Percentiles rank a stretch among this genome's conserved stretches.
phyloP scores from a whole-genome alignment of 1,140 invertebrate genomes.

The Bombus breviceps region DNA sequence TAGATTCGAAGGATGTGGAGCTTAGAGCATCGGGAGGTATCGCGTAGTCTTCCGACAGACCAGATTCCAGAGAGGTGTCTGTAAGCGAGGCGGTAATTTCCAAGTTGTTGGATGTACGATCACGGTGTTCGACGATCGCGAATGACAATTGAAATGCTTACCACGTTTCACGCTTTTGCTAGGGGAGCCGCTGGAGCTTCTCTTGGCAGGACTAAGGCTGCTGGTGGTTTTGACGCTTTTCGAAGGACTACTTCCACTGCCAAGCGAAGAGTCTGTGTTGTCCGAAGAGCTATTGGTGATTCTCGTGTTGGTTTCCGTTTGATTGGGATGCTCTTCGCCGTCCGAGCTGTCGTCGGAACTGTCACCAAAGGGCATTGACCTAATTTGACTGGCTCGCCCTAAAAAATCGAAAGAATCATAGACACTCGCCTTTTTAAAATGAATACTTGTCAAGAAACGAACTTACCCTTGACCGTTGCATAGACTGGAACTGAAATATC shows the following conservation, averaged over 20 bases:
- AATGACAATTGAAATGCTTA: conserved; percentile 51
- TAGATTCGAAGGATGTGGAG: conserved; percentile 88
- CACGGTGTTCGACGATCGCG: rapidly evolving
- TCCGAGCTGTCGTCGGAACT: conserved; percentile 97
- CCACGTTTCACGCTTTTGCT: conserved; percentile 87
- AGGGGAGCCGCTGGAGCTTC: conserved; percentile 92
- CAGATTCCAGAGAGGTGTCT: conserved; percentile 96
- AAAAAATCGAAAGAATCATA: conserved; percentile 14
- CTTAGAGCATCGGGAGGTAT: conserved; percentile 96
- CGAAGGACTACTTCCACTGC: conserved; percentile 90
- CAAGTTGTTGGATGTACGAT: conserved; percentile 34
- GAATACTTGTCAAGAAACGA: too few species aligned
- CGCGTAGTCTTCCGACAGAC: conserved; percentile 97
- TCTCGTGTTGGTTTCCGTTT: conserved; percentile 82
- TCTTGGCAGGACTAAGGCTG: conserved; percentile 91
- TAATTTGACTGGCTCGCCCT: conserved; percentile 96
- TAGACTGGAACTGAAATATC: conserved; percentile 96
- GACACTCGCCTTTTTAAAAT: background rate
- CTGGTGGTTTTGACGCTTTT: conserved; percentile 93
- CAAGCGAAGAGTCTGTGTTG: conserved; percentile 82
- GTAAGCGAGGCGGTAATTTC: conserved; percentile 66
- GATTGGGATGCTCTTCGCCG: conserved; percentile 88
- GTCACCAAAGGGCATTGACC: conserved; percentile 97
- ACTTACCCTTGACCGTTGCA: conserved; percentile 95
- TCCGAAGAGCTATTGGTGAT: conserved; percentile 83